A percentile compares a stretch with the other conserved stretches of the same genome.
These are phyloP conservation scores for Bombus pyrosoma DNA, from an alignment of 1,140 invertebrate species.

Conservation along the genomic window DNA sequence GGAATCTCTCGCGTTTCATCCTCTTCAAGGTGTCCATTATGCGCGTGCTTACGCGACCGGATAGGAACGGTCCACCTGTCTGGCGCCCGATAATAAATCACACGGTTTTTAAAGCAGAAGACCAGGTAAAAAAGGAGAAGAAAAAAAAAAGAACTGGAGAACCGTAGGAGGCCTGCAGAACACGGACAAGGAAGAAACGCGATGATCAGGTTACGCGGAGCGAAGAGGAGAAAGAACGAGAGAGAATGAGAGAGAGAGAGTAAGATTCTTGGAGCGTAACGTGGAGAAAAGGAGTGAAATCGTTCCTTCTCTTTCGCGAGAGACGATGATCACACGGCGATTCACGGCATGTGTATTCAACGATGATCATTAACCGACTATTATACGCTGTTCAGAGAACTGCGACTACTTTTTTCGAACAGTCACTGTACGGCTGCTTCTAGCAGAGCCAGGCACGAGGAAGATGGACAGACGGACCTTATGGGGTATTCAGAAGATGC, in stretches of 20 bases:
- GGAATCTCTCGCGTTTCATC: slow-evolving; percentile 41
- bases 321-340: slow-evolving; percentile 58
- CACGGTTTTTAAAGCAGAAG: slow-evolving; percentile 58
- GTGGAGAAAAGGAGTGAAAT: slow-evolving; percentile 24
- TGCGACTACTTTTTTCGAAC: slow-evolving; percentile 49
- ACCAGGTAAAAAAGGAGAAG: not conserved
- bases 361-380: slow-evolving; percentile 66
- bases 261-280: not conserved
- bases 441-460: not conserved
- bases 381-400: slow-evolving; percentile 60
- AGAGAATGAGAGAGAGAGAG: not conserved
- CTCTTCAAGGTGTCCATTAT: slow-evolving; percentile 55
- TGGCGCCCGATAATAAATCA: slow-evolving; percentile 65
- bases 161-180: slow-evolving; percentile 33
- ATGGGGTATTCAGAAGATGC: slow-evolving; percentile 55
- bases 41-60: slow-evolving; percentile 30
- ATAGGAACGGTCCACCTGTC: slow-evolving; percentile 67
- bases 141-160: slow-evolving; percentile 10
- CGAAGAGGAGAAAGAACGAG: not conserved
- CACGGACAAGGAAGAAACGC: slow-evolving; percentile 21
- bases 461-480: slow-evolving; percentile 34
- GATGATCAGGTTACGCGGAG: not conserved
- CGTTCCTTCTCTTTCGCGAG: slow-evolving; percentile 10
- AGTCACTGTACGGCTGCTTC: slow-evolving; percentile 42
- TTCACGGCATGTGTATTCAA: slow-evolving; percentile 67